These are phyloP conservation scores for Eurystomus gularis DNA, from an alignment of 2,113 vertebrate genomes.

Conservation along the genomic window DNA sequence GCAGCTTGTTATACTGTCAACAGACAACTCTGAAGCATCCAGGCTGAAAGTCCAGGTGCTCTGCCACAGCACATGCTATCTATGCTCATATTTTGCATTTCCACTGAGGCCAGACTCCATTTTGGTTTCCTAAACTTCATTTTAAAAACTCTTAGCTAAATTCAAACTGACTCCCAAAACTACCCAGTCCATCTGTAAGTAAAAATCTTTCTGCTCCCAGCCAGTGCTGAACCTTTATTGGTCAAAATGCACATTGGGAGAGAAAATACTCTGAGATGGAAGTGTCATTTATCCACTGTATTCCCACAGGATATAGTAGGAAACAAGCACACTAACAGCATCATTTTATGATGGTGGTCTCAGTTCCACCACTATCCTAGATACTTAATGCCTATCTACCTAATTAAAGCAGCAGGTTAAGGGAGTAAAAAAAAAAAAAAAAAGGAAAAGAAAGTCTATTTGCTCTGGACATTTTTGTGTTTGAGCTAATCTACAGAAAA, in stretches of 20 bases:
- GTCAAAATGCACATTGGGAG: not conserved
- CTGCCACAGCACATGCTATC: not conserved
- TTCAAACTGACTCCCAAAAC: not conserved
- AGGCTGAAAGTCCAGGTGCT: not conserved
- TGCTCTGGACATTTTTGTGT: not conserved
- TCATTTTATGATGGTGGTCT: not conserved
- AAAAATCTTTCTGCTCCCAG: not conserved
- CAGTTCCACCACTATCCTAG: not conserved
- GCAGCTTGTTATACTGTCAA: not conserved
- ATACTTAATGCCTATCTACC: not conserved
- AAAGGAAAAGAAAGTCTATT: not conserved
- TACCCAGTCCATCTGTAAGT: not conserved
- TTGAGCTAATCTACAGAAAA: not conserved
- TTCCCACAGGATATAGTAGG: not conserved
- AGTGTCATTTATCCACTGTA: not conserved
- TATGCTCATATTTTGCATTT: not conserved
- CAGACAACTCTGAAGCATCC: not conserved
- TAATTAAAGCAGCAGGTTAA: not conserved
- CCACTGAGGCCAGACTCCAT: not conserved
- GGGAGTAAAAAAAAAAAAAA: not conserved
- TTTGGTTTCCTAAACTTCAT: not conserved
- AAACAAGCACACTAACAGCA: fast-evolving
- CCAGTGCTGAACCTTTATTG: not conserved
- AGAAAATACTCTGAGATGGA: not conserved
- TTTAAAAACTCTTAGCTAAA: not conserved